phyloP scores from a whole-genome alignment of 2,888 invertebrate genomes.

The Morpho achilles region DNA sequence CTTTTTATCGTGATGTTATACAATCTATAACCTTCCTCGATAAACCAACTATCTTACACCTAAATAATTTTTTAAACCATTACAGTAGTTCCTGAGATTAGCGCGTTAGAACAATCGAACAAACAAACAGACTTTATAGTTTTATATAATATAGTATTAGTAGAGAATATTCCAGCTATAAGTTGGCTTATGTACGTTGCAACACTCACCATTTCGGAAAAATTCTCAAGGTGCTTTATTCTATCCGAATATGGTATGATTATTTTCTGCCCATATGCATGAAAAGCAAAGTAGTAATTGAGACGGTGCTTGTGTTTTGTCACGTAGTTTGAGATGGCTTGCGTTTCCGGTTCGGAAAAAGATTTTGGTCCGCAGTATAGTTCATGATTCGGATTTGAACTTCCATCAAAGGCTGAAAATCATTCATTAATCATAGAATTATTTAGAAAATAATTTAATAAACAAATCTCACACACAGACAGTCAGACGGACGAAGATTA shows the following conservation, averaged over 20 bases:
- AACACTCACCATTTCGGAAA: slow-evolving; percentile 51
- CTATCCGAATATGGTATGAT: slow-evolving; percentile 78
- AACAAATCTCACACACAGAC: too few species aligned
- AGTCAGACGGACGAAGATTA: too few species aligned
- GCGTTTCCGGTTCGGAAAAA: slow-evolving; percentile 60
- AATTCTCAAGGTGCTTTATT: slow-evolving; percentile 64
- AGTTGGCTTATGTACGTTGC: too few species aligned
- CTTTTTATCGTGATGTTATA: too few species aligned
- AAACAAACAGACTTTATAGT: too few species aligned
- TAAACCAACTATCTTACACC: too few species aligned
- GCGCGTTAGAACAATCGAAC: too few species aligned
- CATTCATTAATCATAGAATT: not conserved
- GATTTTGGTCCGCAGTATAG: slow-evolving; percentile 47
- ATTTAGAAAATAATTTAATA: slow-evolving; percentile 2
- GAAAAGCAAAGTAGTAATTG: slow-evolving; percentile 81
- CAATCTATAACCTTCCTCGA: too few species aligned
- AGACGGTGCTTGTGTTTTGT: slow-evolving; percentile 40
- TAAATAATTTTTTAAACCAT: too few species aligned
- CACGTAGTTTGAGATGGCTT: slow-evolving; percentile 41
- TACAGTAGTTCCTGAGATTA: too few species aligned
- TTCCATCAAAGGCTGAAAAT: slow-evolving; percentile 43
- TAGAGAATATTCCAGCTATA: too few species aligned
- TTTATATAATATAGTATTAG: too few species aligned
- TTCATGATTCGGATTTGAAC: slow-evolving; percentile 34
- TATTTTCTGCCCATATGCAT: slow-evolving; percentile 81